Base-by-base conservation (phyloP, 2,888 invertebrate species). In the Ischnus inquisitorius region DNA sequence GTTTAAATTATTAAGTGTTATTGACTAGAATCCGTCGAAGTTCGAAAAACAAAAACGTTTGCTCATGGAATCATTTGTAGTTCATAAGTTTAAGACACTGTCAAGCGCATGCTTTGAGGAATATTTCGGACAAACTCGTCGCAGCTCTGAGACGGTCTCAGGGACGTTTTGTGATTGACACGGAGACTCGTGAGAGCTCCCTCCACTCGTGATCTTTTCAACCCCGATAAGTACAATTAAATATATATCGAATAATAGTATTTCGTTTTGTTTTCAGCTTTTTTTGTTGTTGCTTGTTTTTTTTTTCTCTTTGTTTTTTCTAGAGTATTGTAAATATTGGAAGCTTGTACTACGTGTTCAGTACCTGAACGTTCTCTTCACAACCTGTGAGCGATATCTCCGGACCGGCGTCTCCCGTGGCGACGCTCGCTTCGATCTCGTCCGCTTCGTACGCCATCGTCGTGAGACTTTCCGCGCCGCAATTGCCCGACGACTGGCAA, bases 401-500 rank as follows among this genome's bases (percentile, higher is more conserved):
- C 75, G 93, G 93, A 68, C 92, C 91, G 19, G 89, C 72, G 6
- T 93, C 93, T 67, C 90, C 91, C 43, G 87, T 82, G 74, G 88
- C 82, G 34, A 89, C 82, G 79, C 82, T 91, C 65, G 91, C 57
- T 85, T 93, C 93, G 51, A 89, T 88, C 89, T 93, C 93, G 65
- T 93, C 93, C 10, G 91, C 92, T 87, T 93, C 93, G 82, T 89
- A 90, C 19, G 93, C 93, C 87, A 92, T 62, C 3, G 90, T 86
- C 6, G 92, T 68, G 79, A 93, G 41, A 79, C 86, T 90, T 82
- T 93, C 93, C 0, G 95, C 94, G 0, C 94, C 94, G 88, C 97
- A 97, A n/a, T 95, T 94, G 16, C 96, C 96, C 82, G 96, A 95
- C 69, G 95, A 95, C 92, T 97, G 97, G 93, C 98, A 98, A 90